Evolutionary conservation across 2,797 vertebrate species (phyloP), one percentile per base, ranked within the genome.

Genomic region (Trachops cirrhosus): DNA sequence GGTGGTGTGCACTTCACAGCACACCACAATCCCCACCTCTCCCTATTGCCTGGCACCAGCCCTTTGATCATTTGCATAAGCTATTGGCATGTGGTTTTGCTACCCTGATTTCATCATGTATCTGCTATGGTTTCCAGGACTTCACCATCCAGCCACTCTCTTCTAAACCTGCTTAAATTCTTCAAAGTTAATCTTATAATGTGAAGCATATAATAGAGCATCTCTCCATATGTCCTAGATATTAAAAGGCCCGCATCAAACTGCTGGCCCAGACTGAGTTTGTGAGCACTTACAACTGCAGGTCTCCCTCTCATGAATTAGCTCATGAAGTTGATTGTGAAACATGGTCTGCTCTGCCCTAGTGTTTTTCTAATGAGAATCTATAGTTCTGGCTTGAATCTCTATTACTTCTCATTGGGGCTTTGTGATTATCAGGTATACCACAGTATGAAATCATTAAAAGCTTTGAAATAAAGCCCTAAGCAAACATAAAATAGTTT

Each of bases 401-500:
- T 91, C 46, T 85, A 0, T 59, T 86, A 85, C 85, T 94, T 93
- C 62, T 93, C 41, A 24, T 41, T 32, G 37, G n/a, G 4, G 50
- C 59, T 80, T 94, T 87, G 39, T 68, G 62, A 85, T 87, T 73
- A 84, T 71, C 48, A 79, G 85, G 71, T 77, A 87, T 12, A 86
- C 9, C 48, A 59, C 37, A 59, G 6, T 50, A 92, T 62, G 34
- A 90, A 96, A 85, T 91, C 57, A 86, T 79, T 87, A 22, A 79
- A 95, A 34, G 67, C 19, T 88, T 80, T 57, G 26, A 93, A 84
- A 93, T 41, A 68, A 94, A 94, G 11, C 57, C 41, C 14, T 68
- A 89, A 52, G 26, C 44, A 82, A 91, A 6, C 52, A 88, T 26
- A 92, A 96, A 91, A 88, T 86, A 83, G n/a, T 46, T 90, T 48